A percentile compares a stretch with the other conserved stretches of the same genome.
These are phyloP conservation scores for Bolborhynchus lineola DNA, from an alignment of 2,113 vertebrate species.

Conservation along the genomic window DNA sequence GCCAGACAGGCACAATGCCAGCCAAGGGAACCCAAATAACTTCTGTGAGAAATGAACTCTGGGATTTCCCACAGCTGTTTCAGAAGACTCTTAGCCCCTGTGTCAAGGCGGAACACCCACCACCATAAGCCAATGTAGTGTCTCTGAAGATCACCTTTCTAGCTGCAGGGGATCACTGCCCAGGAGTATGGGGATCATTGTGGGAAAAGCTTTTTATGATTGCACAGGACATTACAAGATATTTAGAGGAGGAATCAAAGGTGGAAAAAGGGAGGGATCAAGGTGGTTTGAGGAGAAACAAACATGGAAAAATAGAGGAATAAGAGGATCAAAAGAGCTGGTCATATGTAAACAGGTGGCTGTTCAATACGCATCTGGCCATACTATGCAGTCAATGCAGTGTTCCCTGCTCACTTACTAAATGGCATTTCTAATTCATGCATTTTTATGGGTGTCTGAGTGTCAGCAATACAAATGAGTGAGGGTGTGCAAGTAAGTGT, in stretches of 20 bases:
- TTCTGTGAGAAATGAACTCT: not conserved
- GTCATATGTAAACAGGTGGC: not conserved
- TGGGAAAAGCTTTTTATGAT: not conserved
- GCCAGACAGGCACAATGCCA: not conserved
- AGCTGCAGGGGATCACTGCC: not conserved
- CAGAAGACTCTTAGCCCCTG: not conserved
- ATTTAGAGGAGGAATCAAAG: not conserved
- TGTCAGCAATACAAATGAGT: not conserved
- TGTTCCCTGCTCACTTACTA: not conserved
- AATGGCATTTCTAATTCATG: not conserved
- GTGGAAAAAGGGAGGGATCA: not conserved
- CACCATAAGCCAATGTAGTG: accelerated
- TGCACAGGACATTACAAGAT: not conserved
- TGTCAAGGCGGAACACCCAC: not conserved
- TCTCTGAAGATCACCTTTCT: not conserved
- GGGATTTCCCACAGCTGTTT: not conserved
- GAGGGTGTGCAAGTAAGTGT: not conserved
- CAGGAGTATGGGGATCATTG: not conserved
- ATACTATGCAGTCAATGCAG: not conserved
- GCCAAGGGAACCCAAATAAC: not conserved
- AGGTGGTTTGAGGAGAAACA: not conserved
- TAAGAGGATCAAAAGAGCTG: not conserved
- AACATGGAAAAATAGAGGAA: not conserved
- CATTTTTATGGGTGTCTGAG: not conserved
- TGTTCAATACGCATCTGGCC: not conserved